Percentiles rank a stretch among this genome's conserved stretches.
phyloP scores from a whole-genome alignment of 1,140 invertebrate species.

The Odontomachus brunneus region DNA sequence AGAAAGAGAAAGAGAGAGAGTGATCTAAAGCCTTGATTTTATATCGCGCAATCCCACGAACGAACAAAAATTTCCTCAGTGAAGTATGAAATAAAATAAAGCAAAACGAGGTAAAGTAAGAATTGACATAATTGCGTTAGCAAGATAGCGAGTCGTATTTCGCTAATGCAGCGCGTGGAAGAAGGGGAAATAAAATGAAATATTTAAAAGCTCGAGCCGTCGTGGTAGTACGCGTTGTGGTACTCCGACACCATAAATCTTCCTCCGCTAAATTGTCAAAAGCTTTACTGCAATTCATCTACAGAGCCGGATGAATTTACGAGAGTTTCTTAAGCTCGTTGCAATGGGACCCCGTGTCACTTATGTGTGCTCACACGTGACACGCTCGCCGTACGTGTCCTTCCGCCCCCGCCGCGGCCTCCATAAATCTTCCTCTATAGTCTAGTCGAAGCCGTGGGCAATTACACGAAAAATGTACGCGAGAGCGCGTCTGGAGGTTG shows the following conservation, averaged over 20 bases:
- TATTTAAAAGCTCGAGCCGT: conserved; percentile 53
- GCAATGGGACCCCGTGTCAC: conserved; percentile 52
- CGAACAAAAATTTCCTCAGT: too few species aligned
- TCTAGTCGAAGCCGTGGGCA: conserved; percentile 15
- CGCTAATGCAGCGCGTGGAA: background rate
- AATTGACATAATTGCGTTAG: too few species aligned
- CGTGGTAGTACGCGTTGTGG: background rate
- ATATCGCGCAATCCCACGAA: too few species aligned
- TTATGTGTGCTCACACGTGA: conserved; percentile 49
- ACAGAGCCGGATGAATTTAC: conserved; percentile 55
- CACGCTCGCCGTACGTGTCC: conserved; percentile 37
- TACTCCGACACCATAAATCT: conserved; percentile 41
- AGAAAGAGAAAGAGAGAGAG: too few species aligned
- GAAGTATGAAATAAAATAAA: too few species aligned
- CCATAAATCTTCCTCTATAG: conserved; percentile 51
- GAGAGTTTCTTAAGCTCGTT: conserved; percentile 61
- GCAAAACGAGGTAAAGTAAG: too few species aligned
- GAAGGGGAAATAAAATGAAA: conserved; percentile 33
- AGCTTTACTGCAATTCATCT: conserved; percentile 55
- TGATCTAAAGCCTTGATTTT: too few species aligned
- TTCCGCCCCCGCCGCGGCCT: background rate
- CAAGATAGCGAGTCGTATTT: too few species aligned
- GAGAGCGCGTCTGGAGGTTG: background rate
- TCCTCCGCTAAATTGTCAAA: conserved; percentile 57
- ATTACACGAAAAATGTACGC: conserved; percentile 32